Percentiles rank a stretch among this genome's conserved stretches.
Evolutionary conservation across 1,140 invertebrate genomes (phyloP).

Genomic region (Dolichoris vasculosae): DNA sequence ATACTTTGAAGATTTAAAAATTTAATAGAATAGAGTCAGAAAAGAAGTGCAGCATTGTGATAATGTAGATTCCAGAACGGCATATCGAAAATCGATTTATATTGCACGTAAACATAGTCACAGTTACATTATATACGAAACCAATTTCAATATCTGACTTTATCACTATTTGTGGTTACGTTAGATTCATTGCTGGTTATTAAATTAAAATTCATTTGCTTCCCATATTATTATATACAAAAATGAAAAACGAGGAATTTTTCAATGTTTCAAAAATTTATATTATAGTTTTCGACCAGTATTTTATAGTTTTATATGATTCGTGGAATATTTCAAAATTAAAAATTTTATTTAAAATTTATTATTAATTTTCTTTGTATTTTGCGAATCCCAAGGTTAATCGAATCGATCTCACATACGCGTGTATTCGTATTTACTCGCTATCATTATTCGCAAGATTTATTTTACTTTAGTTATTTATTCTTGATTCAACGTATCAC

Average conservation of each 20-base stretch:
- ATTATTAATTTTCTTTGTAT: too few species aligned
- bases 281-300: too few species aligned
- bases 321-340: too few species aligned
- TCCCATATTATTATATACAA: background rate
- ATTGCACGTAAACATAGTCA: constrained; percentile 17
- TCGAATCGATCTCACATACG: too few species aligned
- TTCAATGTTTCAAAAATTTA: background rate
- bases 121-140: constrained; percentile 5
- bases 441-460: too few species aligned
- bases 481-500: too few species aligned
- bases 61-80: constrained; percentile 16
- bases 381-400: too few species aligned
- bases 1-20: constrained; percentile 10
- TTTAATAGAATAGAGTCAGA: constrained; percentile 5
- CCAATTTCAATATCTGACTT: constrained; percentile 27
- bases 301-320: too few species aligned
- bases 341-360: too few species aligned
- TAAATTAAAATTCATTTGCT: constrained; percentile 21
- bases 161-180: constrained; percentile 1
- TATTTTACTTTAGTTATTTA: too few species aligned
- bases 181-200: background rate
- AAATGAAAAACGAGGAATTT: background rate
- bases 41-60: background rate
- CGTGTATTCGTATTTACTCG: too few species aligned
- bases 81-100: constrained; percentile 44